A percentile compares a stretch with the other conserved stretches of the same genome.
Evolutionary conservation across 2,888 invertebrate genomes (phyloP).

Genomic region (Anorthoa munda): DNA sequence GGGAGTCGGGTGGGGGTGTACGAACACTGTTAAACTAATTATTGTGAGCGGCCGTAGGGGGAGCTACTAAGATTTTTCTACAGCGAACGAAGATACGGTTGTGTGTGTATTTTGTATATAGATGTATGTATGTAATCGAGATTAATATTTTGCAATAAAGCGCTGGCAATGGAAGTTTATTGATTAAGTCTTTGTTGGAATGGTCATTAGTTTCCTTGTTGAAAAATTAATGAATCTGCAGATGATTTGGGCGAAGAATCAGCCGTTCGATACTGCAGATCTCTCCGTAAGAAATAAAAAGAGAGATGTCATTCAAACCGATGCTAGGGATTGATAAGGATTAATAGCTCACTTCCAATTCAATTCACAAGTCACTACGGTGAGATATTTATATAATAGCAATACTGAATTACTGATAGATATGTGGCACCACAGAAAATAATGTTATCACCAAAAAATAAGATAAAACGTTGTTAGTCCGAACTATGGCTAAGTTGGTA

Average conservation of each 20-base stretch:
- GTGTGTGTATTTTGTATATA: constrained; percentile 63
- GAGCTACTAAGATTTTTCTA: constrained; percentile 80
- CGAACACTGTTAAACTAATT: constrained; percentile 85
- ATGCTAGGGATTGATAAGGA: no score
- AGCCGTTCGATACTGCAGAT: no score
- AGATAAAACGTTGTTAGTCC: neutral
- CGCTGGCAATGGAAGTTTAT: constrained; percentile 50
- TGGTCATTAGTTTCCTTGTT: constrained; percentile 40
- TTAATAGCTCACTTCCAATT: no score
- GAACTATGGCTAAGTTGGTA: neutral
- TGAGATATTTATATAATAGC: no score
- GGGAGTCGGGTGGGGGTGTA: constrained; percentile 68
- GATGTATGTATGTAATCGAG: constrained; percentile 56
- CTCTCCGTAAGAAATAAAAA: no score
- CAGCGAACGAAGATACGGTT: constrained; percentile 68
- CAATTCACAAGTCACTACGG: no score
- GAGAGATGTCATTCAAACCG: no score
- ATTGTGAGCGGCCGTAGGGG: constrained; percentile 77
- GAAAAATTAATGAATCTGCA: constrained; percentile 30
- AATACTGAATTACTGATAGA: neutral
- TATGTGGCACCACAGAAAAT: neutral
- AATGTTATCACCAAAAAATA: no score
- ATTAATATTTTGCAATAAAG: constrained; percentile 70
- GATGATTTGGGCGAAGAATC: neutral
- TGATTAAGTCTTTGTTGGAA: constrained; percentile 47